Conservation (phyloP, 2,888 invertebrate species). For the Mayetiola destructor region DNA sequence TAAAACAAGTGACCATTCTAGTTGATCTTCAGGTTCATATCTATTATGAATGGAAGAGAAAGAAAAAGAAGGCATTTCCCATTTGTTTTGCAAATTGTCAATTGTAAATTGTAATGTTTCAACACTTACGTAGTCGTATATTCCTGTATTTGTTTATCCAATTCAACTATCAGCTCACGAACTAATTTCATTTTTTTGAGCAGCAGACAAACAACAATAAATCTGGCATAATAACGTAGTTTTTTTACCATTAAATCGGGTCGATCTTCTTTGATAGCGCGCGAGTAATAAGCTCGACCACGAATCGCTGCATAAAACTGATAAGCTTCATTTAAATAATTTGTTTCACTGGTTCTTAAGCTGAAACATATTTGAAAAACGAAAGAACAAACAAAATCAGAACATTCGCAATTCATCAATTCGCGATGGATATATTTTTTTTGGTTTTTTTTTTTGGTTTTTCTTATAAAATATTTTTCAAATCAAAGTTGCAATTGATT, state of each 20-base stretch:
- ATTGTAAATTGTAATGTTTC: not conserved
- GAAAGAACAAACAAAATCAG: not conserved
- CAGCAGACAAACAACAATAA: conserved; percentile 89
- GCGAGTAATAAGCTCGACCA: conserved; percentile 84
- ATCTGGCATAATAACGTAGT: conserved; percentile 83
- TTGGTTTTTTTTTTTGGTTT: not conserved
- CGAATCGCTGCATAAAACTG: conserved; percentile 93
- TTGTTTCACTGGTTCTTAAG: conserved; percentile 89
- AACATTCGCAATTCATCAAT: not conserved
- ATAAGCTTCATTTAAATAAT: conserved; percentile 89
- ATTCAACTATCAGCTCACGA: conserved; percentile 76
- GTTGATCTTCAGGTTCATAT: conserved; percentile 92
- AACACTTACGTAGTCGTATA: conserved; percentile 61
- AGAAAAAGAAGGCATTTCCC: not conserved
- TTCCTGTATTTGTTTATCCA: conserved; percentile 87
- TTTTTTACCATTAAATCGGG: conserved; percentile 96
- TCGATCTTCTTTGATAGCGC: conserved; percentile 83
- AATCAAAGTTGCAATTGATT: too few relatives aligned
- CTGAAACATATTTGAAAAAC: conserved; percentile 37
- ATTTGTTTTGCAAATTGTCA: not conserved
- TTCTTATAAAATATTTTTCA: not conserved
- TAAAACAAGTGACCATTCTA: conserved; percentile 88
- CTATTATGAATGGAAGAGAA: conserved; percentile 21
- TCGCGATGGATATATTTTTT: not conserved
- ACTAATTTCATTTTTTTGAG: conserved; percentile 88